These are phyloP conservation scores for Xiphorhynchus elegans DNA, from an alignment of 2,113 vertebrate genomes.

Conservation along the genomic window DNA sequence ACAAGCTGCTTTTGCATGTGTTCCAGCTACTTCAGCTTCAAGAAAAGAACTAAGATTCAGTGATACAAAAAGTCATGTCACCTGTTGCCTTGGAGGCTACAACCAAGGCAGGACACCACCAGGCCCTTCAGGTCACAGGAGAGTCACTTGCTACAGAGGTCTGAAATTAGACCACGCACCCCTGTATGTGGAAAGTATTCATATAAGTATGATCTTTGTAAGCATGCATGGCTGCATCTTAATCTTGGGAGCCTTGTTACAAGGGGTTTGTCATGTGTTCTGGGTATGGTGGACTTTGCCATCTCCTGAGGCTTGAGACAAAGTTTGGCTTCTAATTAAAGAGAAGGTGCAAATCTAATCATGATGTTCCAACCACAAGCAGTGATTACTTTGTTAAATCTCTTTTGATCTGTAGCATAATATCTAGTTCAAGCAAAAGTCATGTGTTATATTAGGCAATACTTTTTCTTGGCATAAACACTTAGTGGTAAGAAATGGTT, in stretches of 20 bases:
- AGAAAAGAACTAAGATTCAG: background rate
- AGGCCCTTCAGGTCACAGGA: background rate
- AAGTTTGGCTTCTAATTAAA: slow-evolving; percentile 7
- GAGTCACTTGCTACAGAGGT: background rate
- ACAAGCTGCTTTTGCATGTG: background rate
- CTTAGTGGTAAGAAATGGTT: background rate
- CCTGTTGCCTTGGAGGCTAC: background rate
- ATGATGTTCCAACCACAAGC: background rate
- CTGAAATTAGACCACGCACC: background rate
- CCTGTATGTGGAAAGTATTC: background rate
- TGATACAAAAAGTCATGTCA: background rate
- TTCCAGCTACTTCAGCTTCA: background rate
- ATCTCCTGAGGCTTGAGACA: background rate
- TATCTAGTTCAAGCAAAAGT: background rate
- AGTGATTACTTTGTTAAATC: background rate
- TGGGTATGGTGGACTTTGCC: background rate
- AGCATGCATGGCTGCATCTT: background rate
- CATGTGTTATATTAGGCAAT: background rate
- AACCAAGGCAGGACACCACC: background rate
- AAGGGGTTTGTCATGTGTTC: background rate
- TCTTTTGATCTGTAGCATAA: background rate
- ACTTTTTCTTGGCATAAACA: background rate
- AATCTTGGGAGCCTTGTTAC: background rate
- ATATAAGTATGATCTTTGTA: background rate
- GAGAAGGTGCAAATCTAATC: background rate